Evolutionary conservation across 2,888 invertebrate genomes (phyloP).

Genomic region (Drosophila picticornis): DNA sequence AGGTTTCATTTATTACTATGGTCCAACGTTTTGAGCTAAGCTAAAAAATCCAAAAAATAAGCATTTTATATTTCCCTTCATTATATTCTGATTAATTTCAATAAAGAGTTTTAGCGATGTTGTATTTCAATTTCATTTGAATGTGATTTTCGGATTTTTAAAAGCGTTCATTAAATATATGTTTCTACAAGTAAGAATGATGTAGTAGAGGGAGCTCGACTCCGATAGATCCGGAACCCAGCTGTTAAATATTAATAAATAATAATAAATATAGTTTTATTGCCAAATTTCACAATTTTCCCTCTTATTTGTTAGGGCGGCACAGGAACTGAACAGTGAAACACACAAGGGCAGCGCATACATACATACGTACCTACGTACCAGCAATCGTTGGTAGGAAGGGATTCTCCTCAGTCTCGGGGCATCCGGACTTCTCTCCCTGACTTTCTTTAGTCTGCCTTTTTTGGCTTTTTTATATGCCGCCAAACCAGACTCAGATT

Average conservation of each 20-base stretch:
- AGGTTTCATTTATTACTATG: constrained; percentile 15
- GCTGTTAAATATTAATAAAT: background rate
- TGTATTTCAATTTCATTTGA: background rate
- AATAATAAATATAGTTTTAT: background rate
- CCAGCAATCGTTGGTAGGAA: background rate
- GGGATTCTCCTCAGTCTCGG: background rate
- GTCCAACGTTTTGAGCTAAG: background rate
- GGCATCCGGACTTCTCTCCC: background rate
- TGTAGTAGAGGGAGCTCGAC: background rate
- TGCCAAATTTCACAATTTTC: background rate
- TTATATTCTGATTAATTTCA: background rate
- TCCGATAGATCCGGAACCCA: background rate
- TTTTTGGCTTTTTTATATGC: background rate
- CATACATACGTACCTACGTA: no score
- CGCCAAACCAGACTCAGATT: background rate
- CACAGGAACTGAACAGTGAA: no score
- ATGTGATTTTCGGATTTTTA: background rate
- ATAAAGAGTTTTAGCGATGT: background rate
- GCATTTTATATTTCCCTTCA: background rate
- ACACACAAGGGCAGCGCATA: no score
- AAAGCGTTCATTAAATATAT: background rate
- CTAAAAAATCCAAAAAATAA: background rate
- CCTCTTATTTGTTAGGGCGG: no score
- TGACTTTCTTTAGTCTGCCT: background rate
- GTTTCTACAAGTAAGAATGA: background rate